Evolutionary conservation across 2,797 vertebrate species (phyloP), one percentile per base, ranked within the genome.

Genomic region (Helostoma temminkii): DNA sequence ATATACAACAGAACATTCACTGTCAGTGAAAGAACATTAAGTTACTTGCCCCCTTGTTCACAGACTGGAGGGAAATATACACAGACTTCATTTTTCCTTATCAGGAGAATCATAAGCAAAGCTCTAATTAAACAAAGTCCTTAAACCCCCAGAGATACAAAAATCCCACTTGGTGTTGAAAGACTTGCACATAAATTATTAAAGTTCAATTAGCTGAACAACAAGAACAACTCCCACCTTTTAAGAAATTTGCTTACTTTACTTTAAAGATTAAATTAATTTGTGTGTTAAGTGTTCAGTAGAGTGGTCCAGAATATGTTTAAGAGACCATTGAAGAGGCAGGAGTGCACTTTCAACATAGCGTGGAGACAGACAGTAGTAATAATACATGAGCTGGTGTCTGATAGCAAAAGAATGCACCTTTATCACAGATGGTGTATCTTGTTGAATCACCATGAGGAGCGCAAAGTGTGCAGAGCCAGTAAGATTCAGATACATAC

Each of bases 81-180:
- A 4, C 24, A 10, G 24, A 56, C 34, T 18, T 5, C 0, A 5
- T 52, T 30, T 36, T 65, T 2, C 1, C n/a, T 52, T 42, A 22
- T 15, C 28, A 42, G 10, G 24, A 14, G 6, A 42, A 34, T 62
- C 42, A 28, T 28, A 8, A 36, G 36, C 10, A 70, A 57, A 25
- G 12, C 24, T 53, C 22, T 56, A 56, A 77, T 70, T 66, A 30
- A 37, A 36, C 26, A 47, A 24, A 42, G 19, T 57, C 50, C 5
- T 54, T 30, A 10, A 61, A 16, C 11, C 30, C 22, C 30, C 37
- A n/a, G 18, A 49, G 36, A 22, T 36, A 28, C 41, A 18, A 25
- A 34, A 19, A 10, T 26, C 30, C 8, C 24, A 22, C 46, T 47
- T 36, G n/a, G 43, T 54, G 24, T 57, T 30, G 15, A n/a, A 26